Conservation (phyloP, 2,113 vertebrate species). For the Oreochromis spilurus region DNA sequence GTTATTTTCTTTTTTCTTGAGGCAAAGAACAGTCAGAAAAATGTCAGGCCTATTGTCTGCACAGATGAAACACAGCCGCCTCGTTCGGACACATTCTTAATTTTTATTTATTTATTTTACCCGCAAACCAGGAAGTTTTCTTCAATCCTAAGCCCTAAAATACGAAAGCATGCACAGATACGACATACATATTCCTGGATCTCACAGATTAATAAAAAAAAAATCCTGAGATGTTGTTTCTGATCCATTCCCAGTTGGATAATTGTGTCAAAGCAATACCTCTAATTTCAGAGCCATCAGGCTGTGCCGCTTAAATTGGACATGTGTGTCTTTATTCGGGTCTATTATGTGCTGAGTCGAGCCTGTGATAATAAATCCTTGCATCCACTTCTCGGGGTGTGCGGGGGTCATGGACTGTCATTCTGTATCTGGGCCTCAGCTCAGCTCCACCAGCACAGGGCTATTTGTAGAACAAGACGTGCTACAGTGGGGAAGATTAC, state of each 20-base stretch:
- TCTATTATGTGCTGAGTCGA: conserved; percentile 34
- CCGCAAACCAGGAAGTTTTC: not conserved
- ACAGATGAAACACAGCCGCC: not conserved
- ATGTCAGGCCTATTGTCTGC: conserved; percentile 42
- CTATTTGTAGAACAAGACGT: conserved; percentile 54
- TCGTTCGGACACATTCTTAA: not conserved
- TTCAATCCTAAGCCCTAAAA: not conserved
- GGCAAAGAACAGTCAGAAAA: conserved; percentile 52
- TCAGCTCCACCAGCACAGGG: conserved; percentile 19
- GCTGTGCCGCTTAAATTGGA: not conserved
- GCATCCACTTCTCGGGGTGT: not conserved
- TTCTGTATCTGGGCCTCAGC: not conserved
- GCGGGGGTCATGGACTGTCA: conserved; percentile 29
- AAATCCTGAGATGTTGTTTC: not conserved
- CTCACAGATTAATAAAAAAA: not conserved
- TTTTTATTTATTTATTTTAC: not conserved
- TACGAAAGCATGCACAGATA: not conserved
- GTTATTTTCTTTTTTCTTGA: not conserved
- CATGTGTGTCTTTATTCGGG: not conserved
- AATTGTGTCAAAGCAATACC: conserved; percentile 2
- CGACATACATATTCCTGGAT: not conserved
- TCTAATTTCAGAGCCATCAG: not conserved
- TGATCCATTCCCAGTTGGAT: not conserved
- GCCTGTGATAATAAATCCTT: conserved; percentile 33
- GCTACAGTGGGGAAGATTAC: conserved; percentile 36